Percentiles rank a stretch among this genome's conserved stretches.
phyloP scores from a whole-genome alignment of 2,888 invertebrate genomes.

The Rhamnusium bicolor region DNA sequence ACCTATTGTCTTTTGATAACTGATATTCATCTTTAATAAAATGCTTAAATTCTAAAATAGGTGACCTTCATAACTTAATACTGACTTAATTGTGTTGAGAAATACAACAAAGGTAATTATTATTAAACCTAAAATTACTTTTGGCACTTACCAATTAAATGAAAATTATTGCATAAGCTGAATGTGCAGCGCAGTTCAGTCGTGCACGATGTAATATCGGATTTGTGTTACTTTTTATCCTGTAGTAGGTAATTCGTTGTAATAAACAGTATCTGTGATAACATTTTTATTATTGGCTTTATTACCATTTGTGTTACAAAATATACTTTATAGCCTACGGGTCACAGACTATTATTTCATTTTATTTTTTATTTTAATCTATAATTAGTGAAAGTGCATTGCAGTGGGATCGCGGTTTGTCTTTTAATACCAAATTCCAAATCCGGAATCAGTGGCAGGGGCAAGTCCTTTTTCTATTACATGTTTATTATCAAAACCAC shows the following conservation, averaged over 20 bases:
- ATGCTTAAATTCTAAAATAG: neutral
- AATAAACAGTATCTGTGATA: neutral
- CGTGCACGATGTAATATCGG: conserved; percentile 19
- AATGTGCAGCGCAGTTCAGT: neutral
- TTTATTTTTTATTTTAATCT: neutral
- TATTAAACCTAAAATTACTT: conserved; percentile 28
- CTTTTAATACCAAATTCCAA: too few relatives aligned
- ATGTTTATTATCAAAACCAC: too few relatives aligned
- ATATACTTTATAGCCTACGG: neutral
- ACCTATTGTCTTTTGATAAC: neutral
- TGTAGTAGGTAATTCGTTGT: neutral
- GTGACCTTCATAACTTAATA: neutral
- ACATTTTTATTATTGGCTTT: conserved; percentile 3
- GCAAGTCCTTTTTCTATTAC: too few relatives aligned
- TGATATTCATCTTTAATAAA: neutral
- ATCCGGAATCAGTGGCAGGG: too few relatives aligned
- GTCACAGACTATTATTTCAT: neutral
- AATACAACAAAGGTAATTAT: conserved; percentile 32
- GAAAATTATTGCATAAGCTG: conserved; percentile 31
- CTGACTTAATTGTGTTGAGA: conserved; percentile 13
- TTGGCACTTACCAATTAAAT: conserved; percentile 31
- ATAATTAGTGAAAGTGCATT: conserved; percentile 19
- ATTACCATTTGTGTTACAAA: conserved; percentile 6
- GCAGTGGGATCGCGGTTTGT: neutral
- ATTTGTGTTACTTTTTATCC: conserved; percentile 13